Conservation (phyloP, 2,113 vertebrate genomes). For the Hipposideros armiger region DNA sequence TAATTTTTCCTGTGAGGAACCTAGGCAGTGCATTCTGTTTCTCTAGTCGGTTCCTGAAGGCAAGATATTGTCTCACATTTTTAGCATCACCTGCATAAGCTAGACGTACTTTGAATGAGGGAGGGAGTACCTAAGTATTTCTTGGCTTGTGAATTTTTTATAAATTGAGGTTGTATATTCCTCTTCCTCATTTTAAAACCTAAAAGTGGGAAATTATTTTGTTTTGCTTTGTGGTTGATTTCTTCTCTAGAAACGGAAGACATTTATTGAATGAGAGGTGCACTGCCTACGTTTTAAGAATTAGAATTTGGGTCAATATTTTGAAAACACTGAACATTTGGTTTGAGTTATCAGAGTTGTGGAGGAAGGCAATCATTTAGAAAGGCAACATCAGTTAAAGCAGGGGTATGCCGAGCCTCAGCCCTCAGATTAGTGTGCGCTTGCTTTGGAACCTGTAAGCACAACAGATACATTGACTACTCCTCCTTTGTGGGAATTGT, state of each 20-base stretch:
- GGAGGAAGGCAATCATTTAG: background rate
- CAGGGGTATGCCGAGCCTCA: background rate
- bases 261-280: constrained; percentile 3
- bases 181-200: background rate
- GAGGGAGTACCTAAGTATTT: background rate
- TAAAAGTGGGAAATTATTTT: constrained; percentile 24
- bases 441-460: background rate
- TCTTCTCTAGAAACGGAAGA: constrained; percentile 38
- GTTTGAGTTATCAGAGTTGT: background rate
- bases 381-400: background rate
- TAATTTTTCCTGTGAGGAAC: background rate
- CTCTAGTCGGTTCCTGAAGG: background rate
- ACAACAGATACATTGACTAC: background rate
- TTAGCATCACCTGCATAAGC: background rate
- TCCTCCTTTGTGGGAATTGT: background rate
- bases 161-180: background rate
- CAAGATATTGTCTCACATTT: background rate
- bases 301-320: background rate
- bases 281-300: constrained; percentile 25
- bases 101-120: background rate
- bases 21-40: background rate
- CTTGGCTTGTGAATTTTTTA: constrained; percentile 1
- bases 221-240: constrained; percentile 46
- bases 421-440: background rate
- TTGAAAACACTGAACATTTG: background rate